phyloP scores from a whole-genome alignment of 2,888 invertebrate species.

The Monochamus alternatus region DNA sequence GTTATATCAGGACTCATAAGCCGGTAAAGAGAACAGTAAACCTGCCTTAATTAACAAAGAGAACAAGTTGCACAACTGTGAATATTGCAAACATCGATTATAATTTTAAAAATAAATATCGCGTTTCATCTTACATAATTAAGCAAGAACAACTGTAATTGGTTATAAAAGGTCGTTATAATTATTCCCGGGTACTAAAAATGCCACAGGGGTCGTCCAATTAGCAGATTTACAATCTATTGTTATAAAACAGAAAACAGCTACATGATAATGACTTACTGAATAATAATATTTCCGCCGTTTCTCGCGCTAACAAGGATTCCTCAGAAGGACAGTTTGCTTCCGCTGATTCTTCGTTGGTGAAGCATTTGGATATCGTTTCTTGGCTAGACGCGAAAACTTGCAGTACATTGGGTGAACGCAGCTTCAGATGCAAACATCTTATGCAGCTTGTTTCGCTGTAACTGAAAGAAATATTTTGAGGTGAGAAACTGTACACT shows the following conservation, averaged over 20 bases:
- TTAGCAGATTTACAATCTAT: constrained; percentile 28
- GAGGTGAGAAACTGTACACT: too few relatives aligned
- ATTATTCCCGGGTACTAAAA: constrained; percentile 25
- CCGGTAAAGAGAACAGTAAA: not conserved
- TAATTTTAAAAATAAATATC: not conserved
- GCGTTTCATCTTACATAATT: constrained; percentile 12
- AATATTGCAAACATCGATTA: constrained; percentile 15
- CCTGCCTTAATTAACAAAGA: not conserved
- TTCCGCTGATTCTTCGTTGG: constrained; percentile 75
- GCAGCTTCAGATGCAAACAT: constrained; percentile 76
- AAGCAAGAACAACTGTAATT: constrained; percentile 8
- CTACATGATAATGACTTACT: constrained; percentile 70
- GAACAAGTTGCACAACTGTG: constrained; percentile 35
- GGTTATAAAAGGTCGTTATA: constrained; percentile 6
- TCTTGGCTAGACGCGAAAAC: constrained; percentile 76
- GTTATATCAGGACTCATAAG: too few relatives aligned
- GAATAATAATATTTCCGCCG: constrained; percentile 74
- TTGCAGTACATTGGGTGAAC: constrained; percentile 77
- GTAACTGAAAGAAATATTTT: constrained; percentile 66
- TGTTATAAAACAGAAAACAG: constrained; percentile 30
- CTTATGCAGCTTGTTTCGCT: constrained; percentile 75
- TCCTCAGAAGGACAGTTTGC: constrained; percentile 74
- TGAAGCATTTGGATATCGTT: constrained; percentile 74
- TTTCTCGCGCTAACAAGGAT: constrained; percentile 60
- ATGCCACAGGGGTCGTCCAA: constrained; percentile 27